phyloP scores from a whole-genome alignment of 2,797 vertebrate genomes.

The Pangasius sanitwongsei region DNA sequence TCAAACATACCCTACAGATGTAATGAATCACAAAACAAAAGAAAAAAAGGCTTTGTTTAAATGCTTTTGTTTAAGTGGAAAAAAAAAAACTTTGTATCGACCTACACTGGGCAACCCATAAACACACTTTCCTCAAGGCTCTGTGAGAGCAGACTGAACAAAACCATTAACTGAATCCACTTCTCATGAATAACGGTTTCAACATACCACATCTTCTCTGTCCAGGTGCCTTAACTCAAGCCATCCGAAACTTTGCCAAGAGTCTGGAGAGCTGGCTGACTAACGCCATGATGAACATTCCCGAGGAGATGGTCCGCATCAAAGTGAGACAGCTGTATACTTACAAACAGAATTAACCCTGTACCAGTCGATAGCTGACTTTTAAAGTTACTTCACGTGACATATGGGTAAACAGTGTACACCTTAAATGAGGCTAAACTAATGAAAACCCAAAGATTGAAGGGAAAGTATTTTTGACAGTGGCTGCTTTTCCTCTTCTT shows the following conservation, averaged over 20 bases:
- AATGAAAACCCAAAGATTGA: neutral
- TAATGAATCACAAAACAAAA: neutral
- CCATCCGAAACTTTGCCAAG: constrained; percentile 95
- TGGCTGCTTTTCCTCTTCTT: neutral
- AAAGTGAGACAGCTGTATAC: constrained; percentile 72
- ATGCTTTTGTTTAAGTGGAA: neutral
- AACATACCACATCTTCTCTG: neutral
- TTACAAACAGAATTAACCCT: neutral
- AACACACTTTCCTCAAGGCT: neutral
- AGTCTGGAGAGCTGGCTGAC: constrained; percentile 95
- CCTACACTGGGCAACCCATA: neutral
- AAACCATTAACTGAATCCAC: neutral
- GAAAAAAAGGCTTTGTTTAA: neutral
- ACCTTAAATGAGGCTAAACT: neutral
- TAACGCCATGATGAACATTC: constrained; percentile 95
- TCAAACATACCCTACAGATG: neutral
- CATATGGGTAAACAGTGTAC: neutral
- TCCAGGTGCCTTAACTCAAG: constrained; percentile 96
- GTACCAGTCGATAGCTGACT: neutral
- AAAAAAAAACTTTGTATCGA: neutral
- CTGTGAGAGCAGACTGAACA: neutral
- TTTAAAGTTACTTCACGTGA: neutral
- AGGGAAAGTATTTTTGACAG: neutral
- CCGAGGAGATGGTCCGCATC: constrained; percentile 93
- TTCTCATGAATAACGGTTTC: neutral